phyloP scores from a whole-genome alignment of 2,888 invertebrate genomes.

The Meteorus colon region DNA sequence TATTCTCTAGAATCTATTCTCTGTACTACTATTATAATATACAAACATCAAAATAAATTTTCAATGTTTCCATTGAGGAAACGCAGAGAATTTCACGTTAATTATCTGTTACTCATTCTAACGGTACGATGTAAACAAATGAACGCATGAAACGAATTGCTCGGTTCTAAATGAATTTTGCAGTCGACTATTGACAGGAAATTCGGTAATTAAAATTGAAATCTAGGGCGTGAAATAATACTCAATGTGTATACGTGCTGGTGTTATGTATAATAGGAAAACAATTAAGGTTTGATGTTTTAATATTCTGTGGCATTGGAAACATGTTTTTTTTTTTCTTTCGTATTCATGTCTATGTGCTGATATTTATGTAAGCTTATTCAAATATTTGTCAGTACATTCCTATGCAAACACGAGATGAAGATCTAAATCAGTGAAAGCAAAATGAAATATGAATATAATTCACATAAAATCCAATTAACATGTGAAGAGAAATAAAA shows the following conservation, averaged over 20 bases:
- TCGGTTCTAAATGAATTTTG: too few species aligned
- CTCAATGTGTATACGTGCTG: neutral
- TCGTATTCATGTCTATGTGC: neutral
- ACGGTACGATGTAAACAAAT: too few species aligned
- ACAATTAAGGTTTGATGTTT: neutral
- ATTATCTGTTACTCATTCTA: too few species aligned
- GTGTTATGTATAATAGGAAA: neutral
- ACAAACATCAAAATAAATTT: too few species aligned
- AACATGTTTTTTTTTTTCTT: neutral
- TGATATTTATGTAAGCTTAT: neutral
- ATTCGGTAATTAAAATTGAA: neutral
- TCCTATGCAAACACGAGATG: neutral
- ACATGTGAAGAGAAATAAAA: neutral
- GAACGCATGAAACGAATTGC: too few species aligned
- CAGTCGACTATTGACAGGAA: too few species aligned
- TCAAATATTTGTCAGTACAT: neutral
- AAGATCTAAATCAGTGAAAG: neutral
- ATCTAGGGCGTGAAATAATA: neutral
- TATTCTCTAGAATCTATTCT: too few species aligned
- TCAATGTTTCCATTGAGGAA: too few species aligned
- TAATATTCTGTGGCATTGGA: neutral
- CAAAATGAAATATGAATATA: neutral
- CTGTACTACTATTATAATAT: too few species aligned
- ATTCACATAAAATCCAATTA: neutral
- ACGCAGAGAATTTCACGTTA: too few species aligned